These are phyloP conservation scores for Morelia viridis DNA, from an alignment of 2,797 vertebrate genomes.

Conservation along the genomic window DNA sequence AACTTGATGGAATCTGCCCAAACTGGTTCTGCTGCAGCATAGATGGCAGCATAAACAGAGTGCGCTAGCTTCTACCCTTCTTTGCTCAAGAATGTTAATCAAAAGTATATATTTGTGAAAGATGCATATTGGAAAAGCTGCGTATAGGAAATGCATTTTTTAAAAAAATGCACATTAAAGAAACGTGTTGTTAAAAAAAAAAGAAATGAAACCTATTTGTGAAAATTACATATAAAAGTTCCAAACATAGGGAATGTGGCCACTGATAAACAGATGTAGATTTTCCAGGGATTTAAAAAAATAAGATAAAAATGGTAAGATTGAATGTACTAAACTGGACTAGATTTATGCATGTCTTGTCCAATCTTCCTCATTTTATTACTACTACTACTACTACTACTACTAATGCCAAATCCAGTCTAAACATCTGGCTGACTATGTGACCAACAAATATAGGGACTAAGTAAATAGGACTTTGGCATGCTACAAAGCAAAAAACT, in stretches of 20 bases:
- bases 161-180: neutral
- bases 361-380: too few species aligned
- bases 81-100: neutral
- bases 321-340: too few species aligned
- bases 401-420: too few species aligned
- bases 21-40: neutral
- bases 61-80: neutral
- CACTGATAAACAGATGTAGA: too few species aligned
- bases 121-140: neutral
- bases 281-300: too few species aligned
- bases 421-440: too few species aligned
- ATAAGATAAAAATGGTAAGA: too few species aligned
- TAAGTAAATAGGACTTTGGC: neutral
- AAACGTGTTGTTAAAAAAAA: neutral
- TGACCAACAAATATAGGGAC: too few species aligned
- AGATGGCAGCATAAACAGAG: neutral
- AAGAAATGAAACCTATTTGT: neutral
- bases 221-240: too few species aligned
- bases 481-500: neutral
- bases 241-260: too few species aligned
- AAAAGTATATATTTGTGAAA: neutral
- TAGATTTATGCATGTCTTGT: too few species aligned
- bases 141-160: neutral
- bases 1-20: neutral
- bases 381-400: too few species aligned